Evolutionary conservation across 1,140 invertebrate species (phyloP).

Genomic region (Drosophila repleta): DNA sequence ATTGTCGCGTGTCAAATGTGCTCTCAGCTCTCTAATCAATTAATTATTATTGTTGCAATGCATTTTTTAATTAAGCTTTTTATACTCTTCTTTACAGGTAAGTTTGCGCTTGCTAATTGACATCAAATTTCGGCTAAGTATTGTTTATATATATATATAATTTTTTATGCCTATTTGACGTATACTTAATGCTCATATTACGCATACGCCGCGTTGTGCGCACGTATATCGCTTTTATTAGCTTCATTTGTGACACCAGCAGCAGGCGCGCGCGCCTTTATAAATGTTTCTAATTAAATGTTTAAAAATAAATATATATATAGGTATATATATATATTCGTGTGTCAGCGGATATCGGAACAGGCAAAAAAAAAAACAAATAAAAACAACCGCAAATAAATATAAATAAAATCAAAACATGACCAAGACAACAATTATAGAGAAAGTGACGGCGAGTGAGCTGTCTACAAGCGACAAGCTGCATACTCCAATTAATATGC

Average conservation of each 20-base stretch:
- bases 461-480: neutral
- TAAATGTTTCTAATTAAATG: slow-evolving; percentile 51
- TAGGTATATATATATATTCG: slow-evolving; percentile 36
- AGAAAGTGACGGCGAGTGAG: slow-evolving; percentile 60
- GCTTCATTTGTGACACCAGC: neutral
- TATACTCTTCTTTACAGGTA: slow-evolving; percentile 41
- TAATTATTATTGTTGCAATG: slow-evolving; percentile 1
- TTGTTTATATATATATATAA: neutral
- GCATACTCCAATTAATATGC: slow-evolving; percentile 53
- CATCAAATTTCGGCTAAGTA: slow-evolving; percentile 31
- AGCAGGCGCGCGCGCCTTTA: slow-evolving; percentile 13
- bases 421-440: slow-evolving; percentile 69
- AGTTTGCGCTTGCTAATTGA: slow-evolving; percentile 11
- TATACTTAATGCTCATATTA: slow-evolving; percentile 13
- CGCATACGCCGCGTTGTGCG: slow-evolving; percentile 27
- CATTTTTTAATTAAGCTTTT: slow-evolving; percentile 16
- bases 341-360: slow-evolving; percentile 50
- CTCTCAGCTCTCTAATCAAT: neutral
- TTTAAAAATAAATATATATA: slow-evolving; percentile 48
- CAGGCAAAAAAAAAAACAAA: too few species aligned
- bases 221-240: neutral
- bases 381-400: slow-evolving; percentile 33
- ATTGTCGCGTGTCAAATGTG: slow-evolving; percentile 49
- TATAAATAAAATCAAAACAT: slow-evolving; percentile 50
- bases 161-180: neutral